A percentile compares a stretch with the other conserved stretches of the same genome.
Evolutionary conservation across 1,140 invertebrate species (phyloP).

Genomic region (Parasteatoda tepidariorum): DNA sequence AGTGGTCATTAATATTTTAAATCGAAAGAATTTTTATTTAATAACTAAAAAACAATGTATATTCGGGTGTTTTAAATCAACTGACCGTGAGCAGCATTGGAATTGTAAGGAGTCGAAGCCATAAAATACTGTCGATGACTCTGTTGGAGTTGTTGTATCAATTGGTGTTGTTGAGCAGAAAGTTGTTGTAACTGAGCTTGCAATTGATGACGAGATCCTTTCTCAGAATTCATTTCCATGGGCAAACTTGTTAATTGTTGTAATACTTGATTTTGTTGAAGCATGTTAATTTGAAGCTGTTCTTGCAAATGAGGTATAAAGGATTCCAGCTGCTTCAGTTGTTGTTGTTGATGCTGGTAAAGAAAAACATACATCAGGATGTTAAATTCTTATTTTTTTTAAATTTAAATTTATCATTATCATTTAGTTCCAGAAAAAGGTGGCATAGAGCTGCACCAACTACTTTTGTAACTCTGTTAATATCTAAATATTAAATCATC

Average conservation of each 20-base stretch:
- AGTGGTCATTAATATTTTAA: too few species aligned
- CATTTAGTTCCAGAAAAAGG: too few species aligned
- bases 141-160: conserved; percentile 80
- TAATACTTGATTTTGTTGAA: conserved; percentile 82
- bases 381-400: too few species aligned
- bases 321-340: conserved; percentile 79
- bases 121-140: conserved; percentile 80
- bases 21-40: too few species aligned
- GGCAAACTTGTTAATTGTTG: conserved; percentile 70
- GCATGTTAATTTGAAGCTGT: conserved; percentile 79
- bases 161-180: conserved; percentile 80
- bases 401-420: not conserved
- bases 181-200: conserved; percentile 77
- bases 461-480: too few species aligned
- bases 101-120: conserved; percentile 22
- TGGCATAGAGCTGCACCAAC: too few species aligned
- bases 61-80: too few species aligned
- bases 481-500: too few species aligned
- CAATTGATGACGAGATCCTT: conserved; percentile 58
- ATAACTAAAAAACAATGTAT: too few species aligned
- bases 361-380: not conserved
- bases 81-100: conserved; percentile 36
- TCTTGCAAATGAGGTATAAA: conserved; percentile 82
- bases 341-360: conserved; percentile 74
- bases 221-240: conserved; percentile 29